Evolutionary conservation across 2,888 invertebrate genomes (phyloP).

Genomic region (Synanthedon formicaeformis): DNA sequence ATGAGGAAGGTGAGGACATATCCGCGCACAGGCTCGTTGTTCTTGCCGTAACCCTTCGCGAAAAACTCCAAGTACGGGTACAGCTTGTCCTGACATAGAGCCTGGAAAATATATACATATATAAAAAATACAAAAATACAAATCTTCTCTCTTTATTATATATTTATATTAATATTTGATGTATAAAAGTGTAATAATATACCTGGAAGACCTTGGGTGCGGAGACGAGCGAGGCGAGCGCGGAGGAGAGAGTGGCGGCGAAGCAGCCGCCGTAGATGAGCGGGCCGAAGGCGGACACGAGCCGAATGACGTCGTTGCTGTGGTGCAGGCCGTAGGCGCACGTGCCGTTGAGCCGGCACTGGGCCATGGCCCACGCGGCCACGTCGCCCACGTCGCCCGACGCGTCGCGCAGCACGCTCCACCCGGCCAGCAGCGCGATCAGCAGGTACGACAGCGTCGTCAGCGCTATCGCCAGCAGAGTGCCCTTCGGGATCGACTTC

Average conservation of each 20-base stretch:
- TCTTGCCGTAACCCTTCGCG: slow-evolving; percentile 85
- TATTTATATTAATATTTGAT: too few species aligned
- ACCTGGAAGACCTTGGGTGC: slow-evolving; percentile 94
- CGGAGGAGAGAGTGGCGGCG: slow-evolving; percentile 96
- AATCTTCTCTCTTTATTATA: too few species aligned
- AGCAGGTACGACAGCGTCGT: slow-evolving; percentile 88
- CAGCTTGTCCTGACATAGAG: slow-evolving; percentile 92
- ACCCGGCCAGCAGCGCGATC: slow-evolving; percentile 84
- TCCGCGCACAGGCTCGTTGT: slow-evolving; percentile 87
- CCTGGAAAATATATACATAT: slow-evolving; percentile 45
- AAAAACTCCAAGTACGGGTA: slow-evolving; percentile 94
- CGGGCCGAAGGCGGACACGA: slow-evolving; percentile 88
- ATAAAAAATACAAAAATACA: too few species aligned
- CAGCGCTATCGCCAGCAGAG: slow-evolving; percentile 87
- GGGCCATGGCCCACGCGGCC: slow-evolving; percentile 64
- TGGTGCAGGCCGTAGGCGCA: slow-evolving; percentile 82
- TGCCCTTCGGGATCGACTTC: slow-evolving; percentile 91
- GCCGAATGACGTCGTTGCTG: slow-evolving; percentile 85
- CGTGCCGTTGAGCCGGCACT: slow-evolving; percentile 54
- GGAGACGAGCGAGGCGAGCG: slow-evolving; percentile 94
- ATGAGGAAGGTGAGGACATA: slow-evolving; percentile 94
- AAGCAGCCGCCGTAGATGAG: slow-evolving; percentile 97
- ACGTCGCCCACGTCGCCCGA: slow-evolving; percentile 76
- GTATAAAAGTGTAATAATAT: background rate
- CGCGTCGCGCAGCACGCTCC: slow-evolving; percentile 83